A percentile compares a stretch with the other conserved stretches of the same genome.
Conservation (phyloP, 2,888 invertebrate genomes). For the Nomada fabriciana region DNA sequence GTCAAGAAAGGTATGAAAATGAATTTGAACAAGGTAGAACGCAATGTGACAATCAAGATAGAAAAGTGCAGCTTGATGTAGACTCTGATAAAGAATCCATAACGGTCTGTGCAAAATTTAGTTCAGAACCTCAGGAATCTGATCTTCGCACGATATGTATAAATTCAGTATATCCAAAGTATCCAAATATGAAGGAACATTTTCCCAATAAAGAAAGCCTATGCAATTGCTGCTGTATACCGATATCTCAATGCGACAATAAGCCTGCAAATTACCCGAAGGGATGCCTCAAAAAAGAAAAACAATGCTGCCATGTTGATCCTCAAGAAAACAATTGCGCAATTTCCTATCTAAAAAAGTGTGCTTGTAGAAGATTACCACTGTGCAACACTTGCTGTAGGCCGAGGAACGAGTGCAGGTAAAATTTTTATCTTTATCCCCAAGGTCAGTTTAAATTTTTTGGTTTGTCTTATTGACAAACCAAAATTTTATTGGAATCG, state of each 20-base stretch:
- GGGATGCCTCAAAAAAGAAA: constrained; percentile 48
- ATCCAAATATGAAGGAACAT: neutral
- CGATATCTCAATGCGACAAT: neutral
- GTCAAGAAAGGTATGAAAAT: neutral
- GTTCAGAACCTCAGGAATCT: neutral
- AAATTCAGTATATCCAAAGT: constrained; percentile 9
- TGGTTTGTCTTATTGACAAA: neutral
- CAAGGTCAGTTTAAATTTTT: too few relatives aligned
- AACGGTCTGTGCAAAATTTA: neutral
- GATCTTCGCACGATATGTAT: constrained; percentile 4
- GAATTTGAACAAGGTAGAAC: neutral
- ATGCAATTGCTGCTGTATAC: constrained; percentile 24
- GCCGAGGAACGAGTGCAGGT: constrained; percentile 46
- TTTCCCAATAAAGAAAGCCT: neutral
- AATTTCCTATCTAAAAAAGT: constrained; percentile 20
- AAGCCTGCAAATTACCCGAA: constrained; percentile 32
- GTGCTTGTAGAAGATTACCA: constrained; percentile 28
- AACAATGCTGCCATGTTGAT: neutral
- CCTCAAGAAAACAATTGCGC: constrained; percentile 21
- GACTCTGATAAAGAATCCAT: neutral
- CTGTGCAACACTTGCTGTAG: constrained; percentile 28
- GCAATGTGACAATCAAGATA: neutral
- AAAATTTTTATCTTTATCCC: neutral
- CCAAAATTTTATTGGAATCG: neutral
- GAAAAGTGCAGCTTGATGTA: neutral